Percentiles rank a stretch among this genome's conserved stretches.
Conservation (phyloP, 1,140 invertebrate species). For the Muscidifurax raptorellus region DNA sequence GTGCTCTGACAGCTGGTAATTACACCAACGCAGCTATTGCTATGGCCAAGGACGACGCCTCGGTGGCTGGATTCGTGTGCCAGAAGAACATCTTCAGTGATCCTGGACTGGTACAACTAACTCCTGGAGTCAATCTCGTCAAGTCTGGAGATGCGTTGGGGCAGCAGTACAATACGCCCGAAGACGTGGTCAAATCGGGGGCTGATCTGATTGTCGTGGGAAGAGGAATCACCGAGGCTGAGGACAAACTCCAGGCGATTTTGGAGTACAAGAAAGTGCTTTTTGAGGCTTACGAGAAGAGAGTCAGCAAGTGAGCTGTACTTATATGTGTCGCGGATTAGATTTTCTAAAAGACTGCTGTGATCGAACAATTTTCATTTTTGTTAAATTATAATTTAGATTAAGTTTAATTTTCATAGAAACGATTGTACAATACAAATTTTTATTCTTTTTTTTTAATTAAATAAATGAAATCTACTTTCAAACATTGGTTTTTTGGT, state of each 20-base stretch:
- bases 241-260: slow-evolving; percentile 80
- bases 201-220: slow-evolving; percentile 96
- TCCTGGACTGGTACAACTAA: slow-evolving; percentile 87
- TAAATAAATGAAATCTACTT: too few species aligned
- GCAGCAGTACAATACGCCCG: slow-evolving; percentile 85
- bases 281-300: slow-evolving; percentile 85
- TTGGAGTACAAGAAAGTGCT: slow-evolving; percentile 83
- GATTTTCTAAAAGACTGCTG: neutral
- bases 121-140: slow-evolving; percentile 87
- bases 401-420: too few species aligned
- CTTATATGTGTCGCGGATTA: neutral
- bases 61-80: slow-evolving; percentile 92
- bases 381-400: too few species aligned
- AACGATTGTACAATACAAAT: too few species aligned
- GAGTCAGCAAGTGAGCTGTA: slow-evolving; percentile 65
- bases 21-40: slow-evolving; percentile 84
- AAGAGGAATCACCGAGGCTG: slow-evolving; percentile 86
- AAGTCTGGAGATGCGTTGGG: slow-evolving; percentile 78
- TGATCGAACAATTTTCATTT: neutral
- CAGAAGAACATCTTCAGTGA: slow-evolving; percentile 82
- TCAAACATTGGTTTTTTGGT: too few species aligned
- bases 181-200: slow-evolving; percentile 86
- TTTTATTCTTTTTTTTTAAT: too few species aligned
- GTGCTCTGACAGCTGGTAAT: slow-evolving; percentile 84
- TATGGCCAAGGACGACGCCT: slow-evolving; percentile 80